Evolutionary conservation across 2,888 invertebrate genomes (phyloP).

Genomic region (Oscheius onirici): DNA sequence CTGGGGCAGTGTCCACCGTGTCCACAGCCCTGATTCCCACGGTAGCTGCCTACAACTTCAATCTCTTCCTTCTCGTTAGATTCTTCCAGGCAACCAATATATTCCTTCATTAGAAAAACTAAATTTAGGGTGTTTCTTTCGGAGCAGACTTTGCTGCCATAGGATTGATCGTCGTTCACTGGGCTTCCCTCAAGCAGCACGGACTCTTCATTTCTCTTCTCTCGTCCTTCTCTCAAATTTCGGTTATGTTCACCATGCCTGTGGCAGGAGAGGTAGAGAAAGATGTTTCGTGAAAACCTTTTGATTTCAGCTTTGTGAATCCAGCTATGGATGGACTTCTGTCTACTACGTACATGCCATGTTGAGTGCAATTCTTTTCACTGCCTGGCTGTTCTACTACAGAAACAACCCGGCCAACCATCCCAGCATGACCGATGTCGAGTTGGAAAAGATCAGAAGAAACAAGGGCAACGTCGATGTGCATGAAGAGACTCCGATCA

Average conservation of each 20-base stretch:
- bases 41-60: constrained; percentile 43
- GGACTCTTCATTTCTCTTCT: constrained; percentile 65
- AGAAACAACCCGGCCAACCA: constrained; percentile 55
- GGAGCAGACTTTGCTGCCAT: constrained; percentile 68
- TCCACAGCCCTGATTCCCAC: constrained; percentile 60
- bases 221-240: constrained; percentile 66
- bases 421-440: constrained; percentile 56
- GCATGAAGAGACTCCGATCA: constrained; percentile 20
- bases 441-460: constrained; percentile 58
- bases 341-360: constrained; percentile 58
- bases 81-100: constrained; percentile 56
- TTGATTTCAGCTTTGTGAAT: constrained; percentile 48
- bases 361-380: constrained; percentile 51
- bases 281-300: neutral
- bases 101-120: neutral
- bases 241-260: constrained; percentile 68
- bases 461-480: constrained; percentile 55
- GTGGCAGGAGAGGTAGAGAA: constrained; percentile 57
- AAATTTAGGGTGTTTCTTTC: constrained; percentile 60
- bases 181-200: constrained; percentile 64
- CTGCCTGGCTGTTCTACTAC: constrained; percentile 49
- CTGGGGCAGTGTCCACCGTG: constrained; percentile 60
- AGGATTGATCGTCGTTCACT: constrained; percentile 64
- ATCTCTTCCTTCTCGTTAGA: constrained; percentile 49
- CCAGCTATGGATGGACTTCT: constrained; percentile 54